These are phyloP conservation scores for Chloroceryle inda DNA, from an alignment of 2,797 vertebrate genomes.

Conservation along the genomic window DNA sequence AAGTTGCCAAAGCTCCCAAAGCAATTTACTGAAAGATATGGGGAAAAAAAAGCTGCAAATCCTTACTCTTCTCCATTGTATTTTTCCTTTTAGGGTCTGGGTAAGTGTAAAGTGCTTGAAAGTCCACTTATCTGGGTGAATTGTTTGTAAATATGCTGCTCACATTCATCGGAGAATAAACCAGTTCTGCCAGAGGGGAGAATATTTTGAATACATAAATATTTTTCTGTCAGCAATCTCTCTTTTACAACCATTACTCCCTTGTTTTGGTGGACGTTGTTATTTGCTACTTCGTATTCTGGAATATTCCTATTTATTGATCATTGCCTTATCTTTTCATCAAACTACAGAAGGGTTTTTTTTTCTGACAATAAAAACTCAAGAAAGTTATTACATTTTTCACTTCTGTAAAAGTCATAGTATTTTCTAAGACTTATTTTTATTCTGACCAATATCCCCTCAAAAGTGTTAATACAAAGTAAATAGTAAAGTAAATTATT, in stretches of 20 bases:
- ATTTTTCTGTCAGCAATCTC: not conserved
- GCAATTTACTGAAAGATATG: not conserved
- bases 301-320: not conserved
- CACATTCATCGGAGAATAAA: not conserved
- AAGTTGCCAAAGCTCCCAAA: not conserved
- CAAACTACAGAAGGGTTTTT: not conserved
- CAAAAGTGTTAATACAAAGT: not conserved
- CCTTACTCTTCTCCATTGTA: not conserved
- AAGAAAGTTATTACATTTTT: not conserved
- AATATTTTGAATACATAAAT: not conserved
- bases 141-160: not conserved
- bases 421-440: not conserved
- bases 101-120: not conserved
- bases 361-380: not conserved
- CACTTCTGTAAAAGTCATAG: not conserved
- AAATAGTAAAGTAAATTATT: not conserved
- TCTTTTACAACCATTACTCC: not conserved
- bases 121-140: not conserved
- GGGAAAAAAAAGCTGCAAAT: not conserved
- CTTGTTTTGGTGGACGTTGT: not conserved
- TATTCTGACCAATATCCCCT: not conserved
- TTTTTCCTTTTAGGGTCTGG: not conserved
- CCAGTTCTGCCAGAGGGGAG: not conserved
- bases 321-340: not conserved
- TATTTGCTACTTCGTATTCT: not conserved